Conservation (phyloP, 2,888 invertebrate species). For the Andricus curvator region DNA sequence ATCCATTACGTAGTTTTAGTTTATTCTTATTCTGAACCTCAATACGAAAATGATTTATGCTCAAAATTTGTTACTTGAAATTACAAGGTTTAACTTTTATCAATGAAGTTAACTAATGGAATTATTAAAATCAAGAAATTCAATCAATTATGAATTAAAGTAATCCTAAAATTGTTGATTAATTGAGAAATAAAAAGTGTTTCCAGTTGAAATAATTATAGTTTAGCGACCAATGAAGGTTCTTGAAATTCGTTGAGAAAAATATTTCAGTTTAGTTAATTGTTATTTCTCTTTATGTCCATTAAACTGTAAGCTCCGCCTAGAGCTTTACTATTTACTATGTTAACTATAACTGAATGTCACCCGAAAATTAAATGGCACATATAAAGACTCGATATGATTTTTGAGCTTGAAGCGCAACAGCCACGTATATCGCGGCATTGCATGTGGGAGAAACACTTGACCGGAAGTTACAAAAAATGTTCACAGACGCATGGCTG, state of each 20-base stretch:
- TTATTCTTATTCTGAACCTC: background rate
- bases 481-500: conserved; percentile 79
- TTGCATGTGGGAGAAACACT: conserved; percentile 51
- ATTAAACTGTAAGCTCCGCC: background rate
- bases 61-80: conserved; percentile 13
- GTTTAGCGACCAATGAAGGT: background rate
- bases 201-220: background rate
- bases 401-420: background rate
- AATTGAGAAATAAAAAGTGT: background rate
- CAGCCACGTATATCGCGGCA: conserved; percentile 28
- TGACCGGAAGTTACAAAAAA: conserved; percentile 75
- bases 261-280: background rate
- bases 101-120: background rate
- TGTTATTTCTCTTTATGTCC: background rate
- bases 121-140: background rate
- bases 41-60: conserved; percentile 9
- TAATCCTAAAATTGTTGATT: background rate
- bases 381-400: background rate
- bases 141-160: background rate
- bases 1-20: background rate
- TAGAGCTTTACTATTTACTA: background rate
- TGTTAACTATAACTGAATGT: background rate
- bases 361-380: background rate
- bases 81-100: conserved; percentile 3
- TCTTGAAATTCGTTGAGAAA: background rate